Evolutionary conservation across 2,888 invertebrate genomes (phyloP).

Genomic region (Nomada goodeniana): DNA sequence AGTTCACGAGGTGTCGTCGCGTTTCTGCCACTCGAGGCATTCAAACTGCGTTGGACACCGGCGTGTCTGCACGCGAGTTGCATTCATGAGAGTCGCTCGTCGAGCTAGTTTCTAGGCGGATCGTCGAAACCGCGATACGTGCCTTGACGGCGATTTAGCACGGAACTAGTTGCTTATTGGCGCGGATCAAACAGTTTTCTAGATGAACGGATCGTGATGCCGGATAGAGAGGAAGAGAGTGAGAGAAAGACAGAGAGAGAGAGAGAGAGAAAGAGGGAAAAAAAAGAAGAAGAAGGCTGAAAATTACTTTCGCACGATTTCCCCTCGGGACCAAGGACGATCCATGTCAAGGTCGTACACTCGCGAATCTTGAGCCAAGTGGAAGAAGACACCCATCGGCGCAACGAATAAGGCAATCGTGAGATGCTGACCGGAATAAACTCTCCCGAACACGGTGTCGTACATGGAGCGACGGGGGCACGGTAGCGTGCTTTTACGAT

Average conservation of each 20-base stretch:
- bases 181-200: slow-evolving; percentile 57
- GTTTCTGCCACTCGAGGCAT: slow-evolving; percentile 25
- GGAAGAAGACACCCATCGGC: slow-evolving; percentile 55
- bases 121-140: slow-evolving; percentile 35
- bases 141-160: slow-evolving; percentile 33
- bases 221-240: not conserved
- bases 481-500: slow-evolving; percentile 45
- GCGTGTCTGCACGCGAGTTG: slow-evolving; percentile 48
- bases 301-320: slow-evolving; percentile 66
- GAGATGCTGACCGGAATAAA: slow-evolving; percentile 49
- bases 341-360: slow-evolving; percentile 59
- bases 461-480: slow-evolving; percentile 41
- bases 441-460: slow-evolving; percentile 27
- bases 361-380: slow-evolving; percentile 60
- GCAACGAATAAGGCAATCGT: slow-evolving; percentile 50
- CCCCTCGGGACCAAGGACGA: slow-evolving; percentile 56
- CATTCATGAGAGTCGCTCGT: slow-evolving; percentile 31
- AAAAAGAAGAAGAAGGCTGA: slow-evolving; percentile 8
- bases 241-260: not conserved
- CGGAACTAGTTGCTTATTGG: slow-evolving; percentile 65
- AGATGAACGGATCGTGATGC: slow-evolving; percentile 9
- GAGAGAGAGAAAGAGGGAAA: not conserved
- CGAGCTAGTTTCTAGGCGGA: slow-evolving; percentile 60
- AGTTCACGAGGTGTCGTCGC: slow-evolving; percentile 31
- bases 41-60: slow-evolving; percentile 42